A percentile compares a stretch with the other conserved stretches of the same genome.
phyloP scores from a whole-genome alignment of 2,888 invertebrate genomes.

The Scaptomyza polygonia region DNA sequence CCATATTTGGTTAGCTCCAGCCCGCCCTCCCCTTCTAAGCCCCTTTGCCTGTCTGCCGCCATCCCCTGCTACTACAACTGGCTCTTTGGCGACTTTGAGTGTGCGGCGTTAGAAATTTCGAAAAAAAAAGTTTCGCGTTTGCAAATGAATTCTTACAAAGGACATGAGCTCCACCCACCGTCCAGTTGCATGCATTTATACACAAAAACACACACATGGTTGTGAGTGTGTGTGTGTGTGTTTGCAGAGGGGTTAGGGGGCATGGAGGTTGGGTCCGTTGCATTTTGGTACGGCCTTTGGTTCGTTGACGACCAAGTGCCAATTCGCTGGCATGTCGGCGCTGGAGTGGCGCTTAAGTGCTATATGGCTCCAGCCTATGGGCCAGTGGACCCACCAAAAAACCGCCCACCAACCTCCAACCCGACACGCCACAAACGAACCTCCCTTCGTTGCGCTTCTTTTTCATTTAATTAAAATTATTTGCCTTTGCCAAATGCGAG shows the following conservation, averaged over 20 bases:
- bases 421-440: slow-evolving; percentile 5
- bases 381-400: slow-evolving; percentile 17
- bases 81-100: slow-evolving; percentile 74
- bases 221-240: not conserved
- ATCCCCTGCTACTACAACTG: slow-evolving; percentile 5
- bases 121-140: slow-evolving; percentile 76
- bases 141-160: slow-evolving; percentile 78
- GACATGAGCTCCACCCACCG: slow-evolving; percentile 50
- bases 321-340: slow-evolving; percentile 71
- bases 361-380: slow-evolving; percentile 39
- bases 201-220: slow-evolving; percentile 8
- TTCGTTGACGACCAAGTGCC: slow-evolving; percentile 77
- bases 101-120: slow-evolving; percentile 76
- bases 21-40: too few species aligned
- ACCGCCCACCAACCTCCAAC: too few species aligned
- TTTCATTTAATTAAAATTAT: slow-evolving; percentile 79
- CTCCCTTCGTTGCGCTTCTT: slow-evolving; percentile 62
- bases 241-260: not conserved
- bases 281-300: slow-evolving; percentile 73
- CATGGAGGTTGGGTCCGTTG: slow-evolving; percentile 35
- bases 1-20: slow-evolving; percentile 44
- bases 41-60: slow-evolving; percentile 25
- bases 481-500: slow-evolving; percentile 58
- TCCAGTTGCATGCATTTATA: slow-evolving; percentile 40
- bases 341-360: slow-evolving; percentile 76